Conservation (phyloP, 1,140 invertebrate species). For the Solen grandis region DNA sequence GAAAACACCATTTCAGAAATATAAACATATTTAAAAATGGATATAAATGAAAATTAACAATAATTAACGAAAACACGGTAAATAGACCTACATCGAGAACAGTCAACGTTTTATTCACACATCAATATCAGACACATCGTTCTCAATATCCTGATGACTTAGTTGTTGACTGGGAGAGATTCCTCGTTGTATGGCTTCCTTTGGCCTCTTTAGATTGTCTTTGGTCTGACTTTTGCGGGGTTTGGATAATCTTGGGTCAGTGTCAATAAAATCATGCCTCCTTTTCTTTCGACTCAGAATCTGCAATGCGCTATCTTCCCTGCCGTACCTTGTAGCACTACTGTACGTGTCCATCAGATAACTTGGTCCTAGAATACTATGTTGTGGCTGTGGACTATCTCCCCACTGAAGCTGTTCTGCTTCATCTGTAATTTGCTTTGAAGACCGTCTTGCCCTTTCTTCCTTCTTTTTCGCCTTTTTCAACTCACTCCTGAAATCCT, state of each 20-base stretch:
- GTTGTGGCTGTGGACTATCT: slow-evolving; percentile 39
- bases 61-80: no score
- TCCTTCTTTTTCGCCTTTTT: slow-evolving; percentile 1
- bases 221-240: no score
- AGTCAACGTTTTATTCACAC: background rate
- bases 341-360: background rate
- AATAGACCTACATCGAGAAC: no score
- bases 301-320: background rate
- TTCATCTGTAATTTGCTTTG: slow-evolving; percentile 2
- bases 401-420: background rate
- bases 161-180: no score
- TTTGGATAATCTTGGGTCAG: no score
- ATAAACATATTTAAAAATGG: no score
- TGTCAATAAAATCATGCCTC: no score
- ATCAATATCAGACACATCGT: background rate
- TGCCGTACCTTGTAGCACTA: background rate
- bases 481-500: no score
- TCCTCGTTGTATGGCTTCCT: no score
- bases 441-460: background rate
- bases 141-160: background rate
- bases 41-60: no score
- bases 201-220: no score
- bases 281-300: background rate
- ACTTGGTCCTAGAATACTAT: slow-evolving; percentile 5
- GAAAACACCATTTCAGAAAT: no score